Evolutionary conservation across 1,140 invertebrate species (phyloP).

Genomic region (Drosophila simulans): DNA sequence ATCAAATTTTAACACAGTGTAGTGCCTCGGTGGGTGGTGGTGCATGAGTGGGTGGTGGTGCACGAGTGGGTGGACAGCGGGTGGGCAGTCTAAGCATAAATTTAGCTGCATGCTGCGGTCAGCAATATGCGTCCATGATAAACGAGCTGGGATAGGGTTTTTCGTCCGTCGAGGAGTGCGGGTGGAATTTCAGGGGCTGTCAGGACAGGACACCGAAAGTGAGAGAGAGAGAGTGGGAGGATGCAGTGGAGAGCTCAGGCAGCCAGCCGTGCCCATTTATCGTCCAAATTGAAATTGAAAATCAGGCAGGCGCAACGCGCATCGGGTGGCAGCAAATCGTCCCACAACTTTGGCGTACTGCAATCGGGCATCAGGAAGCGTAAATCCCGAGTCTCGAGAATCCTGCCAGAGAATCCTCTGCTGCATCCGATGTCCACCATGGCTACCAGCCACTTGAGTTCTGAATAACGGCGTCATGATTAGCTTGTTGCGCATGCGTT

Average conservation of each 20-base stretch:
- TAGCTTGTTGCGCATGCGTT: slow-evolving; percentile 72
- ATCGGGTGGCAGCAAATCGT: neutral
- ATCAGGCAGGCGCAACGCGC: slow-evolving; percentile 53
- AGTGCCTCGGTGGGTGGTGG: neutral
- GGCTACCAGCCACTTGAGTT: neutral
- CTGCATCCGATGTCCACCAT: slow-evolving; percentile 53
- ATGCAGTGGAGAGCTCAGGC: neutral
- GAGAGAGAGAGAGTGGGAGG: neutral
- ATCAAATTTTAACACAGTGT: slow-evolving; percentile 30
- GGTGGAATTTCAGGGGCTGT: neutral
- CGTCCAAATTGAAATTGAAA: slow-evolving; percentile 71
- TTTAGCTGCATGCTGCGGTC: slow-evolving; percentile 60
- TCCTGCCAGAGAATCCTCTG: neutral
- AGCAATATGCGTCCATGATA: slow-evolving; percentile 67
- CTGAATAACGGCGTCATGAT: slow-evolving; percentile 21
- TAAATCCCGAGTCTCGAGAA: slow-evolving; percentile 2
- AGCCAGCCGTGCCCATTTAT: slow-evolving; percentile 45
- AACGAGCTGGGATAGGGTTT: slow-evolving; percentile 42
- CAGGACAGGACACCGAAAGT: neutral
- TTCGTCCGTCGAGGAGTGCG: slow-evolving; percentile 11
- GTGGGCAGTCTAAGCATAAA: slow-evolving; percentile 50
- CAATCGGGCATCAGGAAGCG: neutral
- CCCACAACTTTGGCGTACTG: neutral
- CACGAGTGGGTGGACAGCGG: slow-evolving; percentile 5
- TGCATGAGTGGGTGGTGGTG: neutral